Percentiles rank a stretch among this genome's conserved stretches.
These are phyloP conservation scores for Empis stercorea DNA, from an alignment of 2,888 invertebrate species.

Conservation along the genomic window DNA sequence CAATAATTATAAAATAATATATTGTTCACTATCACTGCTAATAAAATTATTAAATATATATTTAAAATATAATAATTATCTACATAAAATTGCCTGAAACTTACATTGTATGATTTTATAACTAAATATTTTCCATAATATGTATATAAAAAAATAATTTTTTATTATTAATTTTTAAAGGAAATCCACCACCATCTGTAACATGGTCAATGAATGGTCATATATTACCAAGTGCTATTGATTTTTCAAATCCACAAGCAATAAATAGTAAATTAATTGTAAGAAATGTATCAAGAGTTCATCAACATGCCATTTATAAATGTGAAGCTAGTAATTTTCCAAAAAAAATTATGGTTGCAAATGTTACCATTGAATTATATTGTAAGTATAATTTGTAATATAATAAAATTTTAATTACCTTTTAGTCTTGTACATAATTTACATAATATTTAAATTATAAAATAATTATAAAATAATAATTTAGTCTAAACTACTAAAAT, in stretches of 20 bases:
- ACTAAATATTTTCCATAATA: too few species aligned
- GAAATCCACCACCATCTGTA: conserved; percentile 57
- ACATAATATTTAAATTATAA: too few species aligned
- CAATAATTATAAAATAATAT: too few species aligned
- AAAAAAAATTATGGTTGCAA: conserved; percentile 48
- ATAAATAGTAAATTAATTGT: conserved; percentile 48
- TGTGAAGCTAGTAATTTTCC: conserved; percentile 61
- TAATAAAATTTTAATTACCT: too few species aligned
- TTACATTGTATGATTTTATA: too few species aligned
- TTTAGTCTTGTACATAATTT: too few species aligned
- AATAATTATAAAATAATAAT: too few species aligned
- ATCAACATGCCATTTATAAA: conserved; percentile 60
- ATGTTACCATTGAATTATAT: conserved; percentile 61
- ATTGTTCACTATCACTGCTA: too few species aligned
- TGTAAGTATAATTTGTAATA: conserved; percentile 43
- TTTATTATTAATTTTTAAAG: conserved; percentile 35
- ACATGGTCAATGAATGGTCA: conserved; percentile 62
- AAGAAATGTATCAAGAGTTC: conserved; percentile 49
- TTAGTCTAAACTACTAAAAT: not conserved
- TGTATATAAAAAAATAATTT: not conserved
- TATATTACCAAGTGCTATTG: conserved; percentile 35
- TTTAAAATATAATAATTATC: too few species aligned
- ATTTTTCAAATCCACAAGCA: conserved; percentile 35
- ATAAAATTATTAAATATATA: too few species aligned
- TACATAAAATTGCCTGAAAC: too few species aligned